A percentile compares a stretch with the other conserved stretches of the same genome.
phyloP scores from a whole-genome alignment of 2,113 vertebrate species.

The Cichladusa arquata region DNA sequence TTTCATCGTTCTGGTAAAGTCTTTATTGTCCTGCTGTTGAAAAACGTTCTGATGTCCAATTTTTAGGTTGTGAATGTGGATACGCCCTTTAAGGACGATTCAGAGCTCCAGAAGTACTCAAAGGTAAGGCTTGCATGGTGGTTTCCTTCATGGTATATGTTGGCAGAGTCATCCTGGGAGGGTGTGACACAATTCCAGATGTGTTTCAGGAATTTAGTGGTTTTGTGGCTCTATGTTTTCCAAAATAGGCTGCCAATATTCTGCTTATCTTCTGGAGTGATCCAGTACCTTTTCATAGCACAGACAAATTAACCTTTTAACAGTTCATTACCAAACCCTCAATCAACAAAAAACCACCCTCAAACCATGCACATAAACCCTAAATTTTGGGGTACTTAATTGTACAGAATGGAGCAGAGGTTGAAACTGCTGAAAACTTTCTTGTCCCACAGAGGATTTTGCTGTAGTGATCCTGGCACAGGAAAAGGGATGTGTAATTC shows the following conservation, averaged over 20 bases:
- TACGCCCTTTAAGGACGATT: slow-evolving; percentile 86
- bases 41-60: not conserved
- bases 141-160: not conserved
- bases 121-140: slow-evolving; percentile 77
- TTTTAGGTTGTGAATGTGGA: slow-evolving; percentile 86
- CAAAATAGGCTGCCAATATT: not conserved
- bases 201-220: not conserved
- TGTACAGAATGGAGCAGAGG: not conserved
- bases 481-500: not conserved
- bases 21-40: not conserved
- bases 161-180: not conserved
- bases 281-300: not conserved
- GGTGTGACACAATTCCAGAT: not conserved
- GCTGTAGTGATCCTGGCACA: not conserved
- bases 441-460: not conserved
- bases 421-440: not conserved
- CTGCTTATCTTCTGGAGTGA: not conserved
- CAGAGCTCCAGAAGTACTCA: slow-evolving; percentile 90
- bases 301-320: not conserved
- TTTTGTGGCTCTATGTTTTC: not conserved
- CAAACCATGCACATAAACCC: not conserved
- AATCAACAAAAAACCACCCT: not conserved
- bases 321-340: not conserved
- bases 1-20: not conserved
- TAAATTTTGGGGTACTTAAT: not conserved